Evolutionary conservation across 2,888 invertebrate species (phyloP), one percentile per base, ranked within the genome.

Genomic region (Andrena chrysosceles): DNA sequence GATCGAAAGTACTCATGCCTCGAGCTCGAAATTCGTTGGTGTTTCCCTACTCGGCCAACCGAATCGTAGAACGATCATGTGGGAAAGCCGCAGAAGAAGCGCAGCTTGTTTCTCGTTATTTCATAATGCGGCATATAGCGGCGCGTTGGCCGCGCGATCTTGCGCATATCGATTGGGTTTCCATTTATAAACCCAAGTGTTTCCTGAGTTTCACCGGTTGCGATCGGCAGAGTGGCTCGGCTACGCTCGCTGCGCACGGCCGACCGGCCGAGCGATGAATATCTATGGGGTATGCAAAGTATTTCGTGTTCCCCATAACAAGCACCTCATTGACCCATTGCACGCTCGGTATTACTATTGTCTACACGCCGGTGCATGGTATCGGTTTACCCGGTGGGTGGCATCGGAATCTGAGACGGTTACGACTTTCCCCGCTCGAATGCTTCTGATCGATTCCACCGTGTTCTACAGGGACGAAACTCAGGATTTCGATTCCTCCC

Each of bases 251-350:
- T 31, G 69, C 67, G 70, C 74, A 56, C 73, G 69, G 70, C 71
- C 71, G 69, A 67, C 71, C 71, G 71, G 42, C 82, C 62, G 73
- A 16, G 64, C 91, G 91, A 92, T 91, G 92, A 92, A 91, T 93
- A 93, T 93, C 93, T 92, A 92, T 88, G 89, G 90, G 89, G 89
- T 93, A 93, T 93, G 93, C 93, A 93, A 93, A 93, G 91, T 89
- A 90, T 90, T 92, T 87, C 93, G 93, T 92, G 93, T 92, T 92
- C 87, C 87, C 91, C 92, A 93, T 93, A 92, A 93, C 92, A 92
- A 93, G 93, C 91, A 92, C 91, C 92, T 93, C 93, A 92, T 93
- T 93, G 93, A 93, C 92, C 93, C 92, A 92, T 92, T 91, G 91
- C 88, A 89, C 87, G 87, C 84, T 73, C 77, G 84, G 86, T 92